Evolutionary conservation across 1,140 invertebrate species (phyloP).

Genomic region (Metaphire vulgaris): DNA sequence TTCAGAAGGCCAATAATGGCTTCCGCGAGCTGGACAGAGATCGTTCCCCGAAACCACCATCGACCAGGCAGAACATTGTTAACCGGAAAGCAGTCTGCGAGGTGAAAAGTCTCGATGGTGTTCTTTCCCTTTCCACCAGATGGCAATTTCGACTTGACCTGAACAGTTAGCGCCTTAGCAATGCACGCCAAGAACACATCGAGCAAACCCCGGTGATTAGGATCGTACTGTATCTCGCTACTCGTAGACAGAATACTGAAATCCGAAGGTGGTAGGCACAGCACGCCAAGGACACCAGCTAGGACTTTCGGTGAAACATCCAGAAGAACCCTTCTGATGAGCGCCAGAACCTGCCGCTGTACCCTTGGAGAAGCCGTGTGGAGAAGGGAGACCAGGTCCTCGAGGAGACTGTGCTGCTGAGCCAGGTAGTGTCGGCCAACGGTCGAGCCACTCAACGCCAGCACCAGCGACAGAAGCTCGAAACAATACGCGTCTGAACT

Average conservation of each 20-base stretch:
- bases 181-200: conserved; percentile 81
- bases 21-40: conserved; percentile 74
- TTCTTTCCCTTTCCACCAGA: conserved; percentile 61
- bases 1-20: conserved; percentile 78
- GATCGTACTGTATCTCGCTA: conserved; percentile 42
- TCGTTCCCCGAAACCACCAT: conserved; percentile 81
- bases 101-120: conserved; percentile 55
- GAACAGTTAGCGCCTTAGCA: conserved; percentile 75
- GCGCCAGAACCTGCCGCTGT: conserved; percentile 77
- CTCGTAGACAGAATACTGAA: conserved; percentile 60
- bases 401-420: conserved; percentile 73
- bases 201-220: conserved; percentile 57
- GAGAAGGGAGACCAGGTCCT: conserved; percentile 75
- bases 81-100: conserved; percentile 37
- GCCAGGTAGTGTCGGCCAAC: conserved; percentile 83
- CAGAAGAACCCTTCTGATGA: conserved; percentile 73
- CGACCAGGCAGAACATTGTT: conserved; percentile 48
- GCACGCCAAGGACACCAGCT: conserved; percentile 61
- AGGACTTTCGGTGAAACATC: conserved; percentile 63
- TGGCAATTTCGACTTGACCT: conserved; percentile 73
- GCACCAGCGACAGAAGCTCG: conserved; percentile 87
- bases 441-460: conserved; percentile 84
- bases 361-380: conserved; percentile 90
- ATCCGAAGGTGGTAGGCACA: conserved; percentile 66
- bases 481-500: conserved; percentile 83